Evolutionary conservation across 2,113 vertebrate species (phyloP), one percentile per base, ranked within the genome.

Genomic region (Prunella himalayana): DNA sequence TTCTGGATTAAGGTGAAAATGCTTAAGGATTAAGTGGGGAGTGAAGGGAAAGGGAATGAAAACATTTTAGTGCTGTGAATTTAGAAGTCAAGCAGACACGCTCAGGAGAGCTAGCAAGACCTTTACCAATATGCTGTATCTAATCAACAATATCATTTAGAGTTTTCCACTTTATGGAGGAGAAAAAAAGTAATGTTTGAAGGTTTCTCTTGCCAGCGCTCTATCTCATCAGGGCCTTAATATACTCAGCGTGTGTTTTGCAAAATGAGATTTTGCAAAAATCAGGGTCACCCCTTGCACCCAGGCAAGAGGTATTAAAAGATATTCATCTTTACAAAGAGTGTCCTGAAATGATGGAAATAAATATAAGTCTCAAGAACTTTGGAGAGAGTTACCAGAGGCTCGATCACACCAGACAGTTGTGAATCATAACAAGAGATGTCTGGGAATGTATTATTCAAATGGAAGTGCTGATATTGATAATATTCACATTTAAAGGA

Each of bases 1-100:
- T 92, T 97, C 88, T 94, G 94, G 95, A 97, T 95, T 94, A 97
- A 96, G 94, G 89, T 97, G 96, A 97, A 97, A 96, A 91, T 95
- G 71, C 94, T 97, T 92, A 92, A 94, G 94, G 95, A 97, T 95
- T 97, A 97, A 96, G 95, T 71, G 82, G 69, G 96, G 88, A 92
- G 73, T 60, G 95, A 90, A 97, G 97, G 93, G 85, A 59, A 90
- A 88, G 75, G 92, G 83, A 88, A 96, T 86, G 95, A 94, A 96
- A 94, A 68, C 92, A 89, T 88, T 95, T 88, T 87, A 93, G 85
- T 94, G 81, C 92, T 89, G 92, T 76, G 81, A 96, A 95, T 95
- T 97, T 88, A 91, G 90, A 94, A 95, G 93, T 87, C 90, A 92
- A 92, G 81, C 76, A 95, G 91, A 94, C 92, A 80, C 35, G 50